A percentile compares a stretch with the other conserved stretches of the same genome.
Evolutionary conservation across 2,113 vertebrate genomes (phyloP).

Genomic region (Psettodes erumei): DNA sequence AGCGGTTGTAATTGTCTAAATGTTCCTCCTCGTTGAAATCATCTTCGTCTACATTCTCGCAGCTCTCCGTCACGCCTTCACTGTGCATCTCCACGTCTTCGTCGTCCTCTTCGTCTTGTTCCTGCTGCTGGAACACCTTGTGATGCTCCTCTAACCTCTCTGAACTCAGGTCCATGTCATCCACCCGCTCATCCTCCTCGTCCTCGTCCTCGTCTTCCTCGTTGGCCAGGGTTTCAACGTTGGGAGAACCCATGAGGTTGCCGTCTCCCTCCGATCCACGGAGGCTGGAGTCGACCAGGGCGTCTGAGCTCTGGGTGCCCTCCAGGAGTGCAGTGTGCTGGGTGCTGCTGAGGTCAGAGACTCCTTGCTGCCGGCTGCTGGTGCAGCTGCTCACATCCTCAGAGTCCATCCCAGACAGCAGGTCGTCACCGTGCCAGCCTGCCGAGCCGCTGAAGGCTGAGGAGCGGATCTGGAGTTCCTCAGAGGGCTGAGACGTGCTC

Average conservation of each 20-base stretch:
- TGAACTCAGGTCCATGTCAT: slow-evolving; percentile 80
- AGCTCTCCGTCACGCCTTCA: slow-evolving; percentile 78
- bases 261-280: slow-evolving; percentile 78
- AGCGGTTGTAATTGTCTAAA: slow-evolving; percentile 76
- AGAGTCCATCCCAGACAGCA: slow-evolving; percentile 73
- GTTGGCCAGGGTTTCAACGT: slow-evolving; percentile 81
- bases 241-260: slow-evolving; percentile 79
- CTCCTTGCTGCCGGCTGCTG: slow-evolving; percentile 74
- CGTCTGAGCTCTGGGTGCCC: slow-evolving; percentile 78
- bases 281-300: slow-evolving; percentile 73
- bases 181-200: slow-evolving; percentile 76
- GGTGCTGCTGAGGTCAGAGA: slow-evolving; percentile 75
- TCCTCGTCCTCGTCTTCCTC: slow-evolving; percentile 80
- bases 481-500: slow-evolving; percentile 73
- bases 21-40: slow-evolving; percentile 78
- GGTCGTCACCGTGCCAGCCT: slow-evolving; percentile 72
- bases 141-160: slow-evolving; percentile 75
- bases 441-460: slow-evolving; percentile 60
- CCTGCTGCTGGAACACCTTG: slow-evolving; percentile 64
- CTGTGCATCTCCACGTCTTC: slow-evolving; percentile 84
- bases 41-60: slow-evolving; percentile 77
- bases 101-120: slow-evolving; percentile 77
- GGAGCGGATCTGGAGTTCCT: slow-evolving; percentile 68
- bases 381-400: slow-evolving; percentile 77
- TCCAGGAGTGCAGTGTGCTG: slow-evolving; percentile 74